A percentile compares a stretch with the other conserved stretches of the same genome.
These are phyloP conservation scores for Heteromormyrus szaboi DNA, from an alignment of 2,797 vertebrate species.

Conservation along the genomic window DNA sequence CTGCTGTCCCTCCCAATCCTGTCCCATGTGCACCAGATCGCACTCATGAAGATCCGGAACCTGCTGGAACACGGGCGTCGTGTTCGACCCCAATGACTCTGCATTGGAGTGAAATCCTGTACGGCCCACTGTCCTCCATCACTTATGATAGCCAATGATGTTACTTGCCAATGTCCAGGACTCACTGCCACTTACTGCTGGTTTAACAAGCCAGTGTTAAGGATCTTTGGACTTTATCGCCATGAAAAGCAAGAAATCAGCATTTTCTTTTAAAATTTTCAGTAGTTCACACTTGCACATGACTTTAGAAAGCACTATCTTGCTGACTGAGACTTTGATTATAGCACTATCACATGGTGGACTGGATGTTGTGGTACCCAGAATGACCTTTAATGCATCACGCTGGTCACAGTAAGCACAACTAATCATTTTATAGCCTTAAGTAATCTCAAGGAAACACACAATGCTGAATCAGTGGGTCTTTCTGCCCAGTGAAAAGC, in stretches of 20 bases:
- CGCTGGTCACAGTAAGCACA: neutral
- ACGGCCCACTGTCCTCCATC: neutral
- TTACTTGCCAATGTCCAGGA: neutral
- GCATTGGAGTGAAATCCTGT: neutral
- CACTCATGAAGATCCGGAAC: neutral
- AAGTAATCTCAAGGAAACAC: constrained; percentile 33
- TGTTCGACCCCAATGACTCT: neutral
- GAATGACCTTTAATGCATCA: constrained; percentile 1
- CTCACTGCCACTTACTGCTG: constrained; percentile 8
- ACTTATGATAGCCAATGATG: neutral
- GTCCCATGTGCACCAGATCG: neutral
- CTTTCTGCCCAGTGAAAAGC: constrained; percentile 56
- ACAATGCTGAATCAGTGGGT: constrained; percentile 38
- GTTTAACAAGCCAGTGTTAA: neutral
- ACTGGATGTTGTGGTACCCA: constrained; percentile 3
- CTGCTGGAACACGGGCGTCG: neutral
- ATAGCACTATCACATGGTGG: constrained; percentile 12
- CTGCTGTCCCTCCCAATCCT: neutral
- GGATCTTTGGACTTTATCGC: neutral
- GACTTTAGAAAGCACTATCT: constrained; percentile 18
- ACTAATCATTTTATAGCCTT: constrained; percentile 12
- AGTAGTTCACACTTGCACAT: constrained; percentile 16
- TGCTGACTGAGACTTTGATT: constrained; percentile 11
- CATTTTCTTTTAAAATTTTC: neutral
- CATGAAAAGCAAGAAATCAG: neutral